Conservation (phyloP, 37 sponge, comb jelly and placozoan genomes). For the Geodia barretti region DNA sequence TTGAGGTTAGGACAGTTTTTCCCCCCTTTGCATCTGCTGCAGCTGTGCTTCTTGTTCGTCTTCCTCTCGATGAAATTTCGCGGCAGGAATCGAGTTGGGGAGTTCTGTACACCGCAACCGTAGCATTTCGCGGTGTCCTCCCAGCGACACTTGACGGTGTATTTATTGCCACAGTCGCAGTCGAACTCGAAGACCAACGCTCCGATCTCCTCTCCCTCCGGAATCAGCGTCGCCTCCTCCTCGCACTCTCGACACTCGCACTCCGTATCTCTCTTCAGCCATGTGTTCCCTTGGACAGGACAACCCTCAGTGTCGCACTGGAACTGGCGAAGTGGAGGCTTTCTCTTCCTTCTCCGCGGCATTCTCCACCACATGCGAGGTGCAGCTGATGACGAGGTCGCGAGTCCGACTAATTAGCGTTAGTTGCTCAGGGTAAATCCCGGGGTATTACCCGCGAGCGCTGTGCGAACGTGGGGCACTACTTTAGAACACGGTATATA, state of each 20-base stretch:
- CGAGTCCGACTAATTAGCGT: too few relatives aligned
- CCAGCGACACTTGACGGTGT: slow-evolving; percentile 5
- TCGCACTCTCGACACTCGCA: neutral
- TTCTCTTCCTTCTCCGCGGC: neutral
- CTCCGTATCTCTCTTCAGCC: neutral
- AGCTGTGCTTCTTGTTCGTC: slow-evolving; percentile 29
- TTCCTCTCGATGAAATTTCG: neutral
- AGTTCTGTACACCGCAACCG: neutral
- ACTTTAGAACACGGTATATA: too few relatives aligned
- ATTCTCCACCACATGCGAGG: too few relatives aligned
- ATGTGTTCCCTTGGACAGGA: neutral
- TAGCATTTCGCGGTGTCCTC: slow-evolving; percentile 32
- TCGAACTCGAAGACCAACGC: slow-evolving; percentile 7
- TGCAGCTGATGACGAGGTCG: too few relatives aligned
- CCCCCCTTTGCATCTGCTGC: slow-evolving; percentile 41
- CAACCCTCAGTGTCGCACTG: neutral
- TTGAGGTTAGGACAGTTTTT: slow-evolving; percentile 33
- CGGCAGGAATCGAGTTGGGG: neutral
- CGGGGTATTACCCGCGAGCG: too few relatives aligned
- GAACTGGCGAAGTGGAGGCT: slow-evolving; percentile 12
- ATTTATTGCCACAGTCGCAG: slow-evolving; percentile 22
- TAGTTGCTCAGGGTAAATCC: too few relatives aligned
- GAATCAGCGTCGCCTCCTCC: neutral
- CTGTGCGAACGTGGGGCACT: too few relatives aligned
- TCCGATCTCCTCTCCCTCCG: slow-evolving; percentile 17